phyloP scores from a whole-genome alignment of 2,888 invertebrate genomes.

The Cephonodes hylas region DNA sequence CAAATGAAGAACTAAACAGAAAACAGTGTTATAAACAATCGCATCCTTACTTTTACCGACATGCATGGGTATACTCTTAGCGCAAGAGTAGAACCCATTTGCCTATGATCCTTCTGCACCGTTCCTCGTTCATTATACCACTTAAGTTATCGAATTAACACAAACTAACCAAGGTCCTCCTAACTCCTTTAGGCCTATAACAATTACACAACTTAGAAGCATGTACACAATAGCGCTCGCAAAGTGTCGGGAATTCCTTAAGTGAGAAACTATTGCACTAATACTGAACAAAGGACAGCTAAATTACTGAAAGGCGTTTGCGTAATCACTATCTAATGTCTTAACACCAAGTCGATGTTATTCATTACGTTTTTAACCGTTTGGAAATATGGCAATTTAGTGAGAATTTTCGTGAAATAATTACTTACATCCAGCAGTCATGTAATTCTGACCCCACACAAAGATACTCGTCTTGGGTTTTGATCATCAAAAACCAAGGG shows the following conservation, averaged over 20 bases:
- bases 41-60: no score
- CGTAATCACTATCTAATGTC: not conserved
- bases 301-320: constrained; percentile 1
- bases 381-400: not conserved
- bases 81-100: no score
- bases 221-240: not conserved
- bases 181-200: not conserved
- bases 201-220: not conserved
- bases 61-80: no score
- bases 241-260: not conserved
- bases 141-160: not conserved
- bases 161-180: not conserved
- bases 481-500: no score
- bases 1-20: no score
- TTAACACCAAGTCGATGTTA: not conserved
- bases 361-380: not conserved
- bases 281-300: not conserved
- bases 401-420: no score
- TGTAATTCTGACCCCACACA: no score
- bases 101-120: no score
- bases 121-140: no score
- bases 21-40: no score
- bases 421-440: no score
- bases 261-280: constrained; percentile 5
- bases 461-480: no score